Evolutionary conservation across 2,797 vertebrate genomes (phyloP), one percentile per base, ranked within the genome.

Genomic region (Falco berigora): DNA sequence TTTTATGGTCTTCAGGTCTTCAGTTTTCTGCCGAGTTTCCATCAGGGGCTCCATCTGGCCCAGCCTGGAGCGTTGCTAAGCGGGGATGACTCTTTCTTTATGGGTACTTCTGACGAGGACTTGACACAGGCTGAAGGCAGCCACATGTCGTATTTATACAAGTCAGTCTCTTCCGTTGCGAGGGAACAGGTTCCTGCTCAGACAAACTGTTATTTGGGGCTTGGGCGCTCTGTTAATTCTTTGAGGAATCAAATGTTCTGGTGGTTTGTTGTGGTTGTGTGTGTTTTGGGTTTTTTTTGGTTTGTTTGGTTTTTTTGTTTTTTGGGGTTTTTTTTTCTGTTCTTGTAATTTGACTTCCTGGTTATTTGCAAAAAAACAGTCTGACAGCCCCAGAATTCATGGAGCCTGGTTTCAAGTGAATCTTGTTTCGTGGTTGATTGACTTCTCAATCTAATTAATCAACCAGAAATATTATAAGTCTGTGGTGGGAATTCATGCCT

Each of bases 391-490:
- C 23, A 73, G 58, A 84, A 92, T 92, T 93, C 95, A 72, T 36
- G 62, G 62, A 94, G 86, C 66, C 86, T 93, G 50, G 42, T 90
- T 94, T 92, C 47, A 14, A 14, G 69, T 86, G 93, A 92, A 86
- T 96, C 94, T 77, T 88, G 69, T 92, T 96, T 96, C 21, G 21
- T 61, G 76, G 83, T 19, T 95, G 92, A 87, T 94, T 94, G 88
- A 73, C 69, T 93, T 88, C 56, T 68, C 95, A 86, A 94, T 92
- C 75, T 86, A 81, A 95, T 94, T 95, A 95, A 86, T 90, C 82
- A 92, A 5, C 25, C n/a, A 84, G 82, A 94, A 93, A 86, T 96
- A 72, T 53, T 92, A 9, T 64, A 88, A 86, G 49, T 68, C 64
- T 64, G 22, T 93, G 42, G 49, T 83, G 85, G 90, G 56, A 92